Conservation (phyloP, 2,113 vertebrate genomes). For the Psettodes erumei region DNA sequence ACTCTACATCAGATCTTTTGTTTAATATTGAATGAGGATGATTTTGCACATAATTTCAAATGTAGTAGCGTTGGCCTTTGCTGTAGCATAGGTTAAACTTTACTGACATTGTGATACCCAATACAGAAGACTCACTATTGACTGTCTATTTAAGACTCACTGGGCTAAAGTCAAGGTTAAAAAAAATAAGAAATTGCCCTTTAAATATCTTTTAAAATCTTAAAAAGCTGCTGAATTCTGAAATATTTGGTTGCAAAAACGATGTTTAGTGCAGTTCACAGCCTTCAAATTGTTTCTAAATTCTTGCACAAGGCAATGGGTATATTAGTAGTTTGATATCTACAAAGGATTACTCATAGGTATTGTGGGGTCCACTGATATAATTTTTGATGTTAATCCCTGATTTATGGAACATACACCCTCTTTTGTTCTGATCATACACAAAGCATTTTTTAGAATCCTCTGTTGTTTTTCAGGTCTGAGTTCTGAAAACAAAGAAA, state of each 20-base stretch:
- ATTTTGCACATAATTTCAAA: constrained; percentile 72
- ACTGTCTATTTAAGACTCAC: constrained; percentile 19
- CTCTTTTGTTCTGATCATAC: constrained; percentile 7
- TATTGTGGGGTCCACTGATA: constrained; percentile 19
- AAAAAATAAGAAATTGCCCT: not conserved
- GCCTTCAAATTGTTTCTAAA: constrained; percentile 12
- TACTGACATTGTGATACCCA: constrained; percentile 34
- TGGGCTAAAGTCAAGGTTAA: constrained; percentile 15
- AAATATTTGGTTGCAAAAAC: constrained; percentile 11
- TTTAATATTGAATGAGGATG: constrained; percentile 47
- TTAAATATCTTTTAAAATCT: constrained; percentile 3
- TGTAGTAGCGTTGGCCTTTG: constrained; percentile 47
- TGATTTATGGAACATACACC: not conserved
- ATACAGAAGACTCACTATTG: constrained; percentile 12
- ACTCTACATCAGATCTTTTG: constrained; percentile 44
- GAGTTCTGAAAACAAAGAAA: constrained; percentile 6
- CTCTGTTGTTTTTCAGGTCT: constrained; percentile 20
- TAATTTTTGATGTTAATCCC: constrained; percentile 19
- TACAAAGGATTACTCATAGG: constrained; percentile 3
- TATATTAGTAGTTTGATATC: constrained; percentile 9
- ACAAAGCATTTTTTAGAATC: constrained; percentile 25
- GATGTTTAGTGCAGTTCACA: constrained; percentile 22
- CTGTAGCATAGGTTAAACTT: constrained; percentile 48
- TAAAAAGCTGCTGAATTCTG: constrained; percentile 5
- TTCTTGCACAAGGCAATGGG: constrained; percentile 39